Percentiles rank a stretch among this genome's conserved stretches.
Evolutionary conservation across 2,113 vertebrate species (phyloP).

Genomic region (Chunga burmeisteri): DNA sequence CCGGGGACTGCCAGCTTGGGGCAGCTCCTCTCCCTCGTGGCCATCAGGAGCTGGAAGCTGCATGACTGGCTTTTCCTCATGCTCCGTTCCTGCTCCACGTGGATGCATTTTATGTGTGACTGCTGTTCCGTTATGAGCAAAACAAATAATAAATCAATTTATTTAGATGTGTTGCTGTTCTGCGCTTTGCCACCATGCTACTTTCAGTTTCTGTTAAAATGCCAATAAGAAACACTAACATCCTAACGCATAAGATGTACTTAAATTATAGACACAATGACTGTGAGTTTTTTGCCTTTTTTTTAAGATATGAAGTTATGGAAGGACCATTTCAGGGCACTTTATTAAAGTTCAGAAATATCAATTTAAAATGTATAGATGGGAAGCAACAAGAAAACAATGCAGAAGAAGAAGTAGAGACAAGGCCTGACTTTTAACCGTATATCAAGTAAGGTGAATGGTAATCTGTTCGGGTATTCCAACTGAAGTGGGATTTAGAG

Average conservation of each 20-base stretch:
- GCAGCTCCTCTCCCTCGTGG: not conserved
- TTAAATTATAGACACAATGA: not conserved
- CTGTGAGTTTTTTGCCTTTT: not conserved
- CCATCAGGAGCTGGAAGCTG: accelerated
- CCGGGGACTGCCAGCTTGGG: not conserved
- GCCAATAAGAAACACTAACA: not conserved
- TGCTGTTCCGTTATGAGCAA: not conserved
- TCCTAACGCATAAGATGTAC: not conserved
- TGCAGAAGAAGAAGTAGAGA: not conserved
- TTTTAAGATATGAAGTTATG: not conserved
- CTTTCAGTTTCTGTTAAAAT: not conserved
- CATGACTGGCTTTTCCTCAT: not conserved
- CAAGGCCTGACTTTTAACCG: not conserved
- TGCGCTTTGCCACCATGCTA: not conserved
- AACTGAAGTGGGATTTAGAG: not conserved
- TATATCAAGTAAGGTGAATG: not conserved
- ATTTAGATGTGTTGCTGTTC: not conserved
- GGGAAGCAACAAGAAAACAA: not conserved
- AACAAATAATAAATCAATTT: not conserved
- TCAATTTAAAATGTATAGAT: not conserved
- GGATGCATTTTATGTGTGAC: not conserved
- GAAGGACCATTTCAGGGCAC: not conserved
- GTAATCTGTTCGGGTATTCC: not conserved
- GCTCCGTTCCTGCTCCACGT: not conserved
- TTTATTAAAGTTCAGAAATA: not conserved